Conservation (phyloP, 2,797 vertebrate species). For the Aeoliscus strigatus region DNA sequence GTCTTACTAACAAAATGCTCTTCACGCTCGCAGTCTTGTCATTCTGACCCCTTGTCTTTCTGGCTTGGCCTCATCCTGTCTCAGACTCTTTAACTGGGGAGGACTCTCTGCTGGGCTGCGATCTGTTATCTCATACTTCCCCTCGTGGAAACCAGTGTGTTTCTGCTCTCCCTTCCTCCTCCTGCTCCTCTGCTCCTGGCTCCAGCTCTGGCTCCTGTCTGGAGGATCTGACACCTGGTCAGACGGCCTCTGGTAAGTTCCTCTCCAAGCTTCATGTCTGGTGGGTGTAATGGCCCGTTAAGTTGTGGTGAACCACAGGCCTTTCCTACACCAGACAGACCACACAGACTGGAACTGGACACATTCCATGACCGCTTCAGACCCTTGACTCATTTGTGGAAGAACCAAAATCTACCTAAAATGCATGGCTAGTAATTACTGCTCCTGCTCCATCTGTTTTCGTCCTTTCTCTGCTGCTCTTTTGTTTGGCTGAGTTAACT, state of each 20-base stretch:
- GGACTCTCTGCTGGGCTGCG: slow-evolving; percentile 88
- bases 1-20: slow-evolving; percentile 27
- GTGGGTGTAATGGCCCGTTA: slow-evolving; percentile 4
- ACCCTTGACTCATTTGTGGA: slow-evolving; percentile 38
- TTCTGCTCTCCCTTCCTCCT: slow-evolving; percentile 80
- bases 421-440: slow-evolving; percentile 45
- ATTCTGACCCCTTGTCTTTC: slow-evolving; percentile 23
- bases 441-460: slow-evolving; percentile 39
- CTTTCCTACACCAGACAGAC: slow-evolving; percentile 6
- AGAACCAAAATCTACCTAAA: slow-evolving; percentile 34
- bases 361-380: slow-evolving; percentile 20
- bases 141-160: slow-evolving; percentile 75
- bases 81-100: slow-evolving; percentile 89
- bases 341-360: slow-evolving; percentile 8
- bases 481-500: slow-evolving; percentile 80
- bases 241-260: slow-evolving; percentile 84
- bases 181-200: slow-evolving; percentile 79
- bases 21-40: slow-evolving; percentile 12
- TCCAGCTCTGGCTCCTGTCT: slow-evolving; percentile 74
- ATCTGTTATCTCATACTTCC: slow-evolving; percentile 87
- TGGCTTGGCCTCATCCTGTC: slow-evolving; percentile 46
- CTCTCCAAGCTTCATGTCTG: slow-evolving; percentile 1
- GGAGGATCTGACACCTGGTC: slow-evolving; percentile 82
- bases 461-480: slow-evolving; percentile 35
- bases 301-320: slow-evolving; percentile 4